These are phyloP conservation scores for Lepidochrysops patricia DNA, from an alignment of 2,888 invertebrate genomes.

Conservation along the genomic window DNA sequence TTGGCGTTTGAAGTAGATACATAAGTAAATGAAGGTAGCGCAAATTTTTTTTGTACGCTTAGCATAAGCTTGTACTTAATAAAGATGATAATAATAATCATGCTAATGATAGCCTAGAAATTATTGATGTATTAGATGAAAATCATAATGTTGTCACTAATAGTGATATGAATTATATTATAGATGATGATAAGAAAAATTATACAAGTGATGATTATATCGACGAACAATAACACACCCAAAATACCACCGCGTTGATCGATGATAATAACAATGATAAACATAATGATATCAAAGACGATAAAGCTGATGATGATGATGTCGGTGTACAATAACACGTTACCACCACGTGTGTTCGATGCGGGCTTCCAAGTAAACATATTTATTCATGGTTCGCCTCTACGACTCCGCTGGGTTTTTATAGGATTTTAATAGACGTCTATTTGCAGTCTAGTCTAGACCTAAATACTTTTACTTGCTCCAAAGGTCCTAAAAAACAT, in stretches of 20 bases:
- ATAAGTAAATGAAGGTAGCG: too few relatives aligned
- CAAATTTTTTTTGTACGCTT: too few relatives aligned
- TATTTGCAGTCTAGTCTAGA: conserved; percentile 11
- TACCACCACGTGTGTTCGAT: conserved; percentile 17
- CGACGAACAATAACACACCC: too few relatives aligned
- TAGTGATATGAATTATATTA: too few relatives aligned
- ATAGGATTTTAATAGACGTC: conserved; percentile 6
- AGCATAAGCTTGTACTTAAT: too few relatives aligned
- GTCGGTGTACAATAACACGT: neutral
- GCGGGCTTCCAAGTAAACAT: conserved; percentile 24
- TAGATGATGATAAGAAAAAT: neutral
- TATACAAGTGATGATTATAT: too few relatives aligned
- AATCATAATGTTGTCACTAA: too few relatives aligned
- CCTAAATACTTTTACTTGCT: conserved; percentile 1
- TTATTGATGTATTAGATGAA: too few relatives aligned
- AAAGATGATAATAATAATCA: neutral
- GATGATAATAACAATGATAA: neutral
- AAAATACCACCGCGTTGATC: too few relatives aligned
- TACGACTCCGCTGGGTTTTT: conserved; percentile 9
- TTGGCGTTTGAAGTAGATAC: too few relatives aligned
- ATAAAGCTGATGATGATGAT: neutral
- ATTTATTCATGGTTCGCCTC: conserved; percentile 17
- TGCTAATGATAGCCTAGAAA: too few relatives aligned
- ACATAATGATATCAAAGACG: neutral
- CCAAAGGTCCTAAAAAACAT: neutral